Conservation (phyloP, 2,888 invertebrate species). For the Linnaemya vulpina region DNA sequence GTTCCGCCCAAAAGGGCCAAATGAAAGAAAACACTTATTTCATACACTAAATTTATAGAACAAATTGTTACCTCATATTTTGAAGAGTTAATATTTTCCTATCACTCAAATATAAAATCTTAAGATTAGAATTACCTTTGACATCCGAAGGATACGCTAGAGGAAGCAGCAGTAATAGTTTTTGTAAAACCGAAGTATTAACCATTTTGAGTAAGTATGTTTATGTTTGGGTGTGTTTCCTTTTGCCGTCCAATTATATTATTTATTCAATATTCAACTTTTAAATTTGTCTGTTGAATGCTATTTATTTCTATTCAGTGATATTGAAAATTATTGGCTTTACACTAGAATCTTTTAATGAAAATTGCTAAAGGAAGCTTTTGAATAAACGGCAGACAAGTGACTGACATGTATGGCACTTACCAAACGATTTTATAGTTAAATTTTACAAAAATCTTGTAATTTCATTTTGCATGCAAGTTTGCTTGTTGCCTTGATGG, state of each 20-base stretch:
- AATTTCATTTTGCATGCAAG: slow-evolving; percentile 28
- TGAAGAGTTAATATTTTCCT: too few relatives aligned
- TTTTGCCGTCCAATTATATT: background rate
- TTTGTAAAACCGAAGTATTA: slow-evolving; percentile 21
- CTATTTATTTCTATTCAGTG: background rate
- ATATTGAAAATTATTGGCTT: background rate
- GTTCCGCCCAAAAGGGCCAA: background rate
- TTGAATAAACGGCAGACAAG: slow-evolving; percentile 30
- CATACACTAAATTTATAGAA: background rate
- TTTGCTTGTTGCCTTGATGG: slow-evolving; percentile 13
- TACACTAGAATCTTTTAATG: background rate
- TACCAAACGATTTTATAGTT: slow-evolving; percentile 56
- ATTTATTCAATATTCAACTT: background rate
- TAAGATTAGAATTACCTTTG: slow-evolving; percentile 38
- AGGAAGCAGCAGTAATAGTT: slow-evolving; percentile 56
- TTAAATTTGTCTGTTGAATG: background rate
- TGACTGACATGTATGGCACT: slow-evolving; percentile 51
- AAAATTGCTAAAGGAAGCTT: slow-evolving; percentile 26
- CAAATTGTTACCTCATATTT: background rate
- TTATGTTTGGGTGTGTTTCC: background rate
- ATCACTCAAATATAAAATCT: background rate
- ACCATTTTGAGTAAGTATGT: background rate
- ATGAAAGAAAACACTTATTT: too few relatives aligned
- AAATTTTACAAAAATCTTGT: slow-evolving; percentile 24
- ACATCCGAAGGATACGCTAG: slow-evolving; percentile 52